Base-by-base conservation (phyloP, 2,888 invertebrate genomes). In the Agapostemon virescens region DNA sequence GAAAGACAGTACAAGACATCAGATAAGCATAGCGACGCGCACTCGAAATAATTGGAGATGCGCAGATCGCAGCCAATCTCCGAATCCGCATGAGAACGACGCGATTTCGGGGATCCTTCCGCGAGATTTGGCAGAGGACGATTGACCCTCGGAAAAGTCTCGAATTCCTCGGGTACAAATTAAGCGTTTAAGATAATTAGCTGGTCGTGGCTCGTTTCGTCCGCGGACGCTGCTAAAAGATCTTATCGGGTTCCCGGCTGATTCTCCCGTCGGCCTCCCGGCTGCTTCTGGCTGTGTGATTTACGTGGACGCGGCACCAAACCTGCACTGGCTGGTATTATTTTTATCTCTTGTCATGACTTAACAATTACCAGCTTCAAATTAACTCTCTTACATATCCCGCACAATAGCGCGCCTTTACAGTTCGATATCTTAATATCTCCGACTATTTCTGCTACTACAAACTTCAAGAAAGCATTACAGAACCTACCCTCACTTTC, bases 161-260 rank as follows among this genome's bases (percentile, higher is more conserved):
- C 83, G 40, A 71, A 73, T 80, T 82, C 72, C 81, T 69, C 49
- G 75, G 79, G 76, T 75, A 83, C 83, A 83, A 83, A 83, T 83
- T 78, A 89, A 90, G 87, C 87, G 87, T 89, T 90, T 90, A 89
- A 89, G 89, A 89, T 90, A 89, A 90, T 90, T 89, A 90, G 87
- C 80, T 55, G 86, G 84, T 77, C 36, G 78, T 75, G 69, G 81
- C 77, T 71, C 74, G 77, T 74, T 74, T 80, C 70, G 73, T 63
- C 42, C 68, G 64, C 58, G 68, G 74, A 81, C 20, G 77, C 69
- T 64, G 72, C 74, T 61, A 66, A n/a, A 58, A 74, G 84, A 80
- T 81, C 70, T 77, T 84, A 84, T 83, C 82, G 58, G 9, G 33
- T 58, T 63, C 55, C 55, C 26, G 42, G 64, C 23, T 69, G 63